phyloP scores from a whole-genome alignment of 2,888 invertebrate species.

The Diabrotica balteata region DNA sequence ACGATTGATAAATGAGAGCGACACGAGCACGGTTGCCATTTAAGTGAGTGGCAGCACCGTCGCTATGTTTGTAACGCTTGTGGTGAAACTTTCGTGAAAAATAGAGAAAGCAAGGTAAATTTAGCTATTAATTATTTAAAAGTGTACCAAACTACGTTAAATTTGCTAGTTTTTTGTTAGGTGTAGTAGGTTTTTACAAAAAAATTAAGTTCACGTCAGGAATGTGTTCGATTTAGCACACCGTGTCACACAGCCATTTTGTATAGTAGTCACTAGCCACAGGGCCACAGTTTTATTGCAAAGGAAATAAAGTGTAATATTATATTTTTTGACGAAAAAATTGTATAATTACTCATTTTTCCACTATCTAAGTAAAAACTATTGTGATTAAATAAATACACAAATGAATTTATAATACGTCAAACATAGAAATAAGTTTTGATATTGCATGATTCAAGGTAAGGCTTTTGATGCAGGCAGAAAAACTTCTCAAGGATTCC shows the following conservation, averaged over 20 bases:
- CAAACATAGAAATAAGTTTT: conserved; percentile 12
- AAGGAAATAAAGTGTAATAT: too few relatives aligned
- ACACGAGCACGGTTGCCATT: conserved; percentile 27
- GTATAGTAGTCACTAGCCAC: conserved; percentile 29
- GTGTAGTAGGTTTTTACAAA: conserved; percentile 41
- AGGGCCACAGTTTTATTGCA: conserved; percentile 1
- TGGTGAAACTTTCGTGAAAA: conserved; percentile 47
- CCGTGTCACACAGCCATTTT: conserved; percentile 50
- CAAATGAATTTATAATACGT: conserved; percentile 5
- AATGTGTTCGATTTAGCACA: conserved; percentile 42
- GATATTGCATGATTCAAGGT: not conserved
- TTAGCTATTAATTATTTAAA: conserved; percentile 36
- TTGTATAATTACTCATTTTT: too few relatives aligned
- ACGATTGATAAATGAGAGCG: conserved; percentile 26
- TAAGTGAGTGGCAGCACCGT: conserved; percentile 48
- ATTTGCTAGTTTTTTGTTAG: conserved; percentile 28
- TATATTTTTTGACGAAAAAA: too few relatives aligned
- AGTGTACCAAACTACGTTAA: conserved; percentile 21
- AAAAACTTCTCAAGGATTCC: too few relatives aligned
- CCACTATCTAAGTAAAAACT: too few relatives aligned
- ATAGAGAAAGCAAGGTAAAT: conserved; percentile 45
- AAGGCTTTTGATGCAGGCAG: conserved; percentile 2
- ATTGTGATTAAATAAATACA: not conserved
- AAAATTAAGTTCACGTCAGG: conserved; percentile 39
- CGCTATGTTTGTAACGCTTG: conserved; percentile 51